A percentile compares a stretch with the other conserved stretches of the same genome.
Conservation (phyloP, 2,888 invertebrate species). For the Latheticus oryzae region DNA sequence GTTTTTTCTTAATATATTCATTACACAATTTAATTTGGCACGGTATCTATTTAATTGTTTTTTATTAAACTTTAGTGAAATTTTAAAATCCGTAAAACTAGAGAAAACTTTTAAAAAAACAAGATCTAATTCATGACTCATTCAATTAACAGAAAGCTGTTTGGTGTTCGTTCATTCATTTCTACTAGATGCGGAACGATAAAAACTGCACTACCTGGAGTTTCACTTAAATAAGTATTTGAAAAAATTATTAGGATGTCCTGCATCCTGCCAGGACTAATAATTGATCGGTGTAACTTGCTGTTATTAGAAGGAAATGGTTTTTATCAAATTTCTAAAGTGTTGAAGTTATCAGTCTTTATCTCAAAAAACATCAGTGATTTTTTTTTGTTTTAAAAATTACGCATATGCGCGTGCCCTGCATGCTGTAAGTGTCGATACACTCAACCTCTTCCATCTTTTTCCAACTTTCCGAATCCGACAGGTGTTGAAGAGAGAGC, state of each 20-base stretch:
- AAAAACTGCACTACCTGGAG: no score
- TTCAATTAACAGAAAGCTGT: not conserved
- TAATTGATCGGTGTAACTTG: no score
- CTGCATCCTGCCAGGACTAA: slow-evolving; percentile 15
- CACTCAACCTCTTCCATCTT: slow-evolving; percentile 27
- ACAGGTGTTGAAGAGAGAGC: slow-evolving; percentile 37
- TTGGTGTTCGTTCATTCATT: no score
- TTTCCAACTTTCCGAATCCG: slow-evolving; percentile 19
- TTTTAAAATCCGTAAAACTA: no score
- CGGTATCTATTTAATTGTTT: no score
- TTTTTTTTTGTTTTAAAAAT: slow-evolving; percentile 12
- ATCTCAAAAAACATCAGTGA: slow-evolving; percentile 34
- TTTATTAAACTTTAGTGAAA: no score
- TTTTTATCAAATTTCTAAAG: no score
- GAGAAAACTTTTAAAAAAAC: no score
- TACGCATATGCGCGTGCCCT: slow-evolving; percentile 45
- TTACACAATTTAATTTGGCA: slow-evolving; percentile 4
- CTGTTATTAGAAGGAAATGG: not conserved
- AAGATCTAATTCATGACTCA: not conserved
- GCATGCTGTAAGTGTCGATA: slow-evolving; percentile 30
- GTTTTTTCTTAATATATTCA: no score
- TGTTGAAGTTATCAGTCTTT: not conserved
- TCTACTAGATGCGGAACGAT: no score
- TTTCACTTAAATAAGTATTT: no score
- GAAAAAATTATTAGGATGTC: slow-evolving; percentile 7